phyloP scores from a whole-genome alignment of 2,888 invertebrate species.

The Mimumesa dahlbomi region DNA sequence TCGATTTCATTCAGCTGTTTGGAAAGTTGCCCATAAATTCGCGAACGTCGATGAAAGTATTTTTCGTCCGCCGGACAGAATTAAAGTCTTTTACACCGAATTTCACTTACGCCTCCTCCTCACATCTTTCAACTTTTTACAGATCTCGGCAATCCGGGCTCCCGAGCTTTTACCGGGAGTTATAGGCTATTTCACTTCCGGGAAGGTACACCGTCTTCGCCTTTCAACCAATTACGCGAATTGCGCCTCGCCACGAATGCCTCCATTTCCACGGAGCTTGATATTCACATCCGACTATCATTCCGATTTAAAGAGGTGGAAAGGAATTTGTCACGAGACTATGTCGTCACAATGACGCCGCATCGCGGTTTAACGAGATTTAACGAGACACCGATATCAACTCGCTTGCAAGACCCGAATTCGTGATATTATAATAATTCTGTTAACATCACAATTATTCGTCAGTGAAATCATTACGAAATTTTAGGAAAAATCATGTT shows the following conservation, averaged over 20 bases:
- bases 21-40: slow-evolving; percentile 38
- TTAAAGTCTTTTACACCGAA: slow-evolving; percentile 30
- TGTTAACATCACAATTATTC: too few relatives aligned
- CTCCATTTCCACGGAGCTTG: neutral
- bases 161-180: slow-evolving; percentile 24
- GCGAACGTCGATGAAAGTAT: slow-evolving; percentile 13
- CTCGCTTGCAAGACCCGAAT: too few relatives aligned
- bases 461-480: too few relatives aligned
- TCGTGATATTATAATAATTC: too few relatives aligned
- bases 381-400: too few relatives aligned
- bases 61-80: slow-evolving; percentile 11
- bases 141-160: slow-evolving; percentile 22
- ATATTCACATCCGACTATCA: slow-evolving; percentile 5
- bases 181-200: slow-evolving; percentile 25
- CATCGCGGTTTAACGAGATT: too few relatives aligned
- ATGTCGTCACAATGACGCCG: too few relatives aligned
- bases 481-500: too few relatives aligned
- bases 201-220: slow-evolving; percentile 10
- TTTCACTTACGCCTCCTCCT: slow-evolving; percentile 30
- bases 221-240: slow-evolving; percentile 26
- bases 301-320: neutral
- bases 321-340: slow-evolving; percentile 2
- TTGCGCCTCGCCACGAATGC: slow-evolving; percentile 8
- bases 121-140: slow-evolving; percentile 33
- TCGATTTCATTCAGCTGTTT: too few relatives aligned